phyloP scores from a whole-genome alignment of 2,888 invertebrate species.

The Julus scandinavius region DNA sequence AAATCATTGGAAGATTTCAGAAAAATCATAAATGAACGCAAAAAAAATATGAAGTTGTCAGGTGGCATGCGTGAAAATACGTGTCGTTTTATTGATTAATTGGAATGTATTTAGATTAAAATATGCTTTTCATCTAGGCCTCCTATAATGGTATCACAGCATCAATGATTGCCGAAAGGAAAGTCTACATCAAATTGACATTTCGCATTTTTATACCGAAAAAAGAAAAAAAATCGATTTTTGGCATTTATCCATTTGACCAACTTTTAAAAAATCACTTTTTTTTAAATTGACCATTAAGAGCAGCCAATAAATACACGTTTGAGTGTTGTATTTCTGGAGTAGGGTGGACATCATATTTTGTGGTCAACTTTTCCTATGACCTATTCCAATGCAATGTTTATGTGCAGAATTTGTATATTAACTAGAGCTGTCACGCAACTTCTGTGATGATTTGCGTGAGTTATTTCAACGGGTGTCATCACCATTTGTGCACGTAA shows the following conservation, averaged over 20 bases:
- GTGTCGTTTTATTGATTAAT: conserved; percentile 25
- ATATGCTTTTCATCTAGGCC: not conserved
- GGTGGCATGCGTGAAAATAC: not conserved
- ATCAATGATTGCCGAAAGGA: conserved; percentile 4
- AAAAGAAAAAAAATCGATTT: conserved; percentile 21
- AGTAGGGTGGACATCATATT: not conserved
- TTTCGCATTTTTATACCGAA: not conserved
- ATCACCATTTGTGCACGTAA: too few relatives aligned
- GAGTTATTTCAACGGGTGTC: too few relatives aligned
- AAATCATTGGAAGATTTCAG: conserved; percentile 1
- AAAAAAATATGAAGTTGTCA: not conserved
- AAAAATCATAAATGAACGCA: conserved; percentile 1
- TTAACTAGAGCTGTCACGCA: too few relatives aligned
- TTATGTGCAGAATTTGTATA: too few relatives aligned
- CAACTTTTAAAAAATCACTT: not conserved
- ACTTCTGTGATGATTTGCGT: too few relatives aligned
- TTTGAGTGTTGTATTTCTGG: not conserved
- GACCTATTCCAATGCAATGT: too few relatives aligned
- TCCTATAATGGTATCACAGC: not conserved
- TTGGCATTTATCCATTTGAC: not conserved
- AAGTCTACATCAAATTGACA: not conserved
- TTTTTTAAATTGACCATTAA: not conserved
- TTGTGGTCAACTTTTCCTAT: too few relatives aligned
- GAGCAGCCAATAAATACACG: not conserved
- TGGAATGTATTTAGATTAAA: conserved; percentile 11